Evolutionary conservation across 2,113 vertebrate species (phyloP), one percentile per base, ranked within the genome.

Genomic region (Caranx melampygus): DNA sequence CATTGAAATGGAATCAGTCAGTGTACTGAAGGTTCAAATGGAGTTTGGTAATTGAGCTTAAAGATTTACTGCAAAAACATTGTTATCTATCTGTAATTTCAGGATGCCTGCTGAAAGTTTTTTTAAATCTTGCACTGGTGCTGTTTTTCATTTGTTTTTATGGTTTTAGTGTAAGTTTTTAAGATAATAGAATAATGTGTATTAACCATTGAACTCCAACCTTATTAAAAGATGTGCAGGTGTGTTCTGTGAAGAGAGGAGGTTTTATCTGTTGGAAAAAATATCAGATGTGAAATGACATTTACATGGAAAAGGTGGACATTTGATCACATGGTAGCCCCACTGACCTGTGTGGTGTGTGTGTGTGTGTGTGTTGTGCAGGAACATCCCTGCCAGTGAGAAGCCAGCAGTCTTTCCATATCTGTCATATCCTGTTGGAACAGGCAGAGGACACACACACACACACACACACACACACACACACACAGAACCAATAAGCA

Each of bases 401-500:
- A 72, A 10, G 51, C 37, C 64, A 21, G 21, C 58, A 86, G 70
- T 72, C 82, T 89, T 83, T 88, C 87, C 85, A 86, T 84, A 74
- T 82, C 73, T 72, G 42, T 72, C 78, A 81, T 31, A 81, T 91
- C 87, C 92, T 92, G 85, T 90, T 82, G 16, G 52, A 80, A 65
- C 59, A 54, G 51, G 21, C 45, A 49, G 57, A 31, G 55, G 31
- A 21, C 47, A 78, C 47, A 72, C n/a, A 65, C 31, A 44, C 45
- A 49, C 47, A 47, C 40, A 42, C 49, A 3, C 37, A 54, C 35
- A 62, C n/a, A n/a, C n/a, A n/a, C n/a, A n/a, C n/a, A n/a, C n/a
- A n/a, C n/a, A n/a, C n/a, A n/a, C n/a, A n/a, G n/a, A 34, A 62
- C 8, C 34, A n/a, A 70, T 3, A 45, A 31, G 3, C 61, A 33